A percentile compares a stretch with the other conserved stretches of the same genome.
Conservation (phyloP, 1,140 invertebrate genomes). For the Pseudoatta argentina region DNA sequence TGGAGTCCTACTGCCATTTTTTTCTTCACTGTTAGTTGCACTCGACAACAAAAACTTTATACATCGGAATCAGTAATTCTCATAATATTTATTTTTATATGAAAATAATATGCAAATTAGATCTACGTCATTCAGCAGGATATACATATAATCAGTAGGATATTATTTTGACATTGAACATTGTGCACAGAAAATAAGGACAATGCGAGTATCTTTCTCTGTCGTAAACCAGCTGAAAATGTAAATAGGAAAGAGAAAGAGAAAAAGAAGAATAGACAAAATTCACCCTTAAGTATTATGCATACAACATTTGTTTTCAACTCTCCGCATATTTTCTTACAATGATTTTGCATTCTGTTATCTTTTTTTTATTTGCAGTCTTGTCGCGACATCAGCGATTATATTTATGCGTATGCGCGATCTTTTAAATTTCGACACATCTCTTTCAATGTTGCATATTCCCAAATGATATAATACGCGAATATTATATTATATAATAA, state of each 20-base stretch:
- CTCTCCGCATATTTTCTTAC: slow-evolving; percentile 40
- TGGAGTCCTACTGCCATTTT: neutral
- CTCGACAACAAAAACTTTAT: neutral
- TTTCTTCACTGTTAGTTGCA: neutral
- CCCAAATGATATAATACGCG: neutral
- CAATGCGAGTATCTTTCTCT: neutral
- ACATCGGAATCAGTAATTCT: neutral
- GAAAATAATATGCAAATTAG: neutral
- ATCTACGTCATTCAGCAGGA: neutral
- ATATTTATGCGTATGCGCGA: slow-evolving; percentile 17
- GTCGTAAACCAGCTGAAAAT: slow-evolving; percentile 1
- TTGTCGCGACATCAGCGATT: neutral
- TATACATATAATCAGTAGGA: neutral
- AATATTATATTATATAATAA: slow-evolving; percentile 12
- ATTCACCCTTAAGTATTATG: slow-evolving; percentile 51
- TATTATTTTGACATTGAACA: slow-evolving; percentile 10
- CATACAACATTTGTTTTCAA: slow-evolving; percentile 42
- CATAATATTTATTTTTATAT: neutral
- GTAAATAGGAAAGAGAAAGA: neutral
- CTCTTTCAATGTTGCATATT: neutral
- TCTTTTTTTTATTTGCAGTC: neutral
- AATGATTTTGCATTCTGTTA: neutral
- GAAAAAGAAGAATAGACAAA: slow-evolving; percentile 13
- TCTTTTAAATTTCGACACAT: slow-evolving; percentile 38
- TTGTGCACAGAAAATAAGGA: neutral